Evolutionary conservation across 2,113 vertebrate species (phyloP), one percentile per base, ranked within the genome.

Genomic region (Mugil cephalus): DNA sequence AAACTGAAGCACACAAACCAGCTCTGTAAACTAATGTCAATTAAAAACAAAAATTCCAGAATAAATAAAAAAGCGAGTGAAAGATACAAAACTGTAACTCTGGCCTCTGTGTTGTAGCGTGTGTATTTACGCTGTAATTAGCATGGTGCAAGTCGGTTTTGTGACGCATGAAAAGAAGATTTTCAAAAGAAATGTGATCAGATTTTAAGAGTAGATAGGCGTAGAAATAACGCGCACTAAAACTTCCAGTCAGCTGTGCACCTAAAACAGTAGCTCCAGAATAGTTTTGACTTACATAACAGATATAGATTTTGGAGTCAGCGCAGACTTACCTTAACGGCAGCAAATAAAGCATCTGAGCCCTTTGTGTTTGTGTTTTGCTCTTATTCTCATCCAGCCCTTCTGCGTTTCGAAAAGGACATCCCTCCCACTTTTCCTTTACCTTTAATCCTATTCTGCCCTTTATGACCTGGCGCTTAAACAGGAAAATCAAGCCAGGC

Each of bases 401-500:
- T 6, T 36, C 36, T 30, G 10, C 15, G 30, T 30, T 39, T 58
- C 18, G 11, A 61, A 6, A 35, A 46, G 4, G 7, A 61, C 67
- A 63, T 53, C 30, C 7, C 45, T 76, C 19, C 77, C n/a, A 24
- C 30, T 30, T 63, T 0, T 0, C 17, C 12, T 75, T 63, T 0
- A 0, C 17, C 12, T 75, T 56, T 21, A 71, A 62, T 48, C 30
- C 50, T 36, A 2, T 56, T 75, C 62, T 60, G 30, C 11, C 2
- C 56, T 70, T 24, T 8, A 61, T 46, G 1, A 10, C 35, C 50
- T 46, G 7, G 36, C 42, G 71, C 53, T 46, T 11, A 30, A 85
- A 90, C 88, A 47, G 76, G 86, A 86, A 83, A 85, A 19, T 79
- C 82, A 51, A 63, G 88, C 77, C 38, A n/a, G 30, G 51, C 7